phyloP scores from a whole-genome alignment of 2,888 invertebrate genomes.

The Dascillus cervinus region DNA sequence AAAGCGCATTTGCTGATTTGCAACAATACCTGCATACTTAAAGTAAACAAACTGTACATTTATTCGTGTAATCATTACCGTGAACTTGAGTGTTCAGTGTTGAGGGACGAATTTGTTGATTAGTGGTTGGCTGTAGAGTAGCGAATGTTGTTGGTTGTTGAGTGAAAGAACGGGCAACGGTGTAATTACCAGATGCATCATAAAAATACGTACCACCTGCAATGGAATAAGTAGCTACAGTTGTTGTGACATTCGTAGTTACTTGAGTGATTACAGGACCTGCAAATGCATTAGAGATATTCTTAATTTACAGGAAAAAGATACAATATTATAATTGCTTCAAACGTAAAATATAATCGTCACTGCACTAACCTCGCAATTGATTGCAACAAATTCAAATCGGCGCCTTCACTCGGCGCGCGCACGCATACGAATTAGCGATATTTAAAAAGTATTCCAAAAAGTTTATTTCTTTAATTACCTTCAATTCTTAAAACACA shows the following conservation, averaged over 20 bases:
- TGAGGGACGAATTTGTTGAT: conserved; percentile 30
- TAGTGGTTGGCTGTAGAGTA: conserved; percentile 26
- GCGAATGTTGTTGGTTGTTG: conserved; percentile 32
- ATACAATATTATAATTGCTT: neutral
- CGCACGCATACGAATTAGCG: no score
- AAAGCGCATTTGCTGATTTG: conserved; percentile 37
- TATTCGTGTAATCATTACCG: conserved; percentile 17
- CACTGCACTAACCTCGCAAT: no score
- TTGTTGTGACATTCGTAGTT: conserved; percentile 28
- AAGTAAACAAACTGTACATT: neutral
- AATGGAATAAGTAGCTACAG: conserved; percentile 35
- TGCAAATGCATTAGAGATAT: conserved; percentile 17
- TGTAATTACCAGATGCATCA: conserved; percentile 33
- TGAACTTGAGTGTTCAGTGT: conserved; percentile 32
- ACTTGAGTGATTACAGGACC: conserved; percentile 29
- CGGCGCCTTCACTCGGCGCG: no score
- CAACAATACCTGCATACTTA: conserved; percentile 21
- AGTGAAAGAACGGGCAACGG: conserved; percentile 31
- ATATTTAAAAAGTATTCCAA: no score
- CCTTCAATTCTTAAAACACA: no score
- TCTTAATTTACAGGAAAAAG: neutral
- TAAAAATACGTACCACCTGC: conserved; percentile 37
- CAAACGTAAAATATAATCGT: neutral
- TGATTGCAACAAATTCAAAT: no score
- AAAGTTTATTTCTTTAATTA: no score